These are phyloP conservation scores for Salticus scenicus DNA, from an alignment of 2,888 invertebrate genomes.

Conservation along the genomic window DNA sequence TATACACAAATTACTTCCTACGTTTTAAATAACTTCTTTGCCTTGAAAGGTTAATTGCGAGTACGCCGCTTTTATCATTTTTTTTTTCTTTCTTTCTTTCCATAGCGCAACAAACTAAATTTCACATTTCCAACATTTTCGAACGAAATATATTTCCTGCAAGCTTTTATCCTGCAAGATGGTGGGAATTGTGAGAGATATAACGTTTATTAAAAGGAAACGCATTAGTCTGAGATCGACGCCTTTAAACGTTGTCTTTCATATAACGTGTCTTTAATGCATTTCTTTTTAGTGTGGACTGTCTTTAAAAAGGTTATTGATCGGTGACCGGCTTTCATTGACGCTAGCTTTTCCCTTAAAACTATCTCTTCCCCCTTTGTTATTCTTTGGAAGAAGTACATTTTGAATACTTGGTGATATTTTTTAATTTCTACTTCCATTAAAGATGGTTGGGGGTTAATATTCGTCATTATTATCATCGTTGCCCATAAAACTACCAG, in stretches of 20 bases:
- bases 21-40: conserved; percentile 8
- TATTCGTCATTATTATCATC: neutral
- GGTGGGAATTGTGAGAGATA: conserved; percentile 48
- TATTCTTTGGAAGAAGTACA: conserved; percentile 23
- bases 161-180: conserved; percentile 52
- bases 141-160: neutral
- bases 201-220: conserved; percentile 63
- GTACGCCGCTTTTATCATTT: conserved; percentile 11
- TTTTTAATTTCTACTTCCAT: neutral
- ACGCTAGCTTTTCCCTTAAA: neutral
- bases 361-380: neutral
- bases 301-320: conserved; percentile 58
- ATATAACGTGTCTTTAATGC: conserved; percentile 30
- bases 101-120: neutral
- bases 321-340: conserved; percentile 15
- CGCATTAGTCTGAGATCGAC: conserved; percentile 54
- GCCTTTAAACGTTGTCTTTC: conserved; percentile 51
- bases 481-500: neutral
- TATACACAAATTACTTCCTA: conserved; percentile 13
- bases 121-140: conserved; percentile 1
- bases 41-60: conserved; percentile 53
- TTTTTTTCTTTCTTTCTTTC: conserved; percentile 12
- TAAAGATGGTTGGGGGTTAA: neutral
- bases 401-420: neutral
- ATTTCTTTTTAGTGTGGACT: conserved; percentile 39